phyloP scores from a whole-genome alignment of 2,888 invertebrate species.

The Rhamnusium bicolor region DNA sequence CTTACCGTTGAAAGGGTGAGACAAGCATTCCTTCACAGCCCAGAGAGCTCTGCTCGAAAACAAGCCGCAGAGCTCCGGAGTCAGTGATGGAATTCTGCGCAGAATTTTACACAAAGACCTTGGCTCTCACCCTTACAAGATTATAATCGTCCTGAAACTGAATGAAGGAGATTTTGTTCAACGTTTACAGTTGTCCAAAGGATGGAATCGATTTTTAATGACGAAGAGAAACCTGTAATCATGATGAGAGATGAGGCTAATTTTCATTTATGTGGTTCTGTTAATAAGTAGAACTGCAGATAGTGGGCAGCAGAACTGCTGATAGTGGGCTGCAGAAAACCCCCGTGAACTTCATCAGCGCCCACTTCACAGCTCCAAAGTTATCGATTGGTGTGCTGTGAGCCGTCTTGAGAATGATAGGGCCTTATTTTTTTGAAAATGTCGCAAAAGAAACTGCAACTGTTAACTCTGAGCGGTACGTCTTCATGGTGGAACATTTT shows the following conservation, averaged over 20 bases:
- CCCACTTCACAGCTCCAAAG: neutral
- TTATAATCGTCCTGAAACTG: constrained; percentile 34
- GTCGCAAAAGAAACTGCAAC: neutral
- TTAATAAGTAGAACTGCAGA: neutral
- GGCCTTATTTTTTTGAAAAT: constrained; percentile 9
- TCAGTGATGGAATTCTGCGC: neutral
- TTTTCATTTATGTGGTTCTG: neutral
- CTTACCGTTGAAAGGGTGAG: constrained; percentile 5
- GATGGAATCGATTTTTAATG: neutral
- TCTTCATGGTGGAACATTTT: constrained; percentile 7
- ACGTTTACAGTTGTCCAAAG: neutral
- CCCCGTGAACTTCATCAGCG: neutral
- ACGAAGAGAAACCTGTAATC: neutral
- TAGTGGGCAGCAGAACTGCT: neutral
- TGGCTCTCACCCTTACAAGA: constrained; percentile 34
- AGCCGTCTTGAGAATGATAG: neutral
- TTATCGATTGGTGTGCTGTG: neutral
- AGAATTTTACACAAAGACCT: constrained; percentile 31
- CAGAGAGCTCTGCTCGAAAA: constrained; percentile 24
- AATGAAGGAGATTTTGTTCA: neutral
- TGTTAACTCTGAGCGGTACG: constrained; percentile 15
- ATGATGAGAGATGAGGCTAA: neutral
- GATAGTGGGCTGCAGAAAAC: neutral
- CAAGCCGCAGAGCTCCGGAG: constrained; percentile 9
- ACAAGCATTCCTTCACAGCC: constrained; percentile 22